Conservation (phyloP, 2,113 vertebrate genomes). For the Deroptyus accipitrinus region DNA sequence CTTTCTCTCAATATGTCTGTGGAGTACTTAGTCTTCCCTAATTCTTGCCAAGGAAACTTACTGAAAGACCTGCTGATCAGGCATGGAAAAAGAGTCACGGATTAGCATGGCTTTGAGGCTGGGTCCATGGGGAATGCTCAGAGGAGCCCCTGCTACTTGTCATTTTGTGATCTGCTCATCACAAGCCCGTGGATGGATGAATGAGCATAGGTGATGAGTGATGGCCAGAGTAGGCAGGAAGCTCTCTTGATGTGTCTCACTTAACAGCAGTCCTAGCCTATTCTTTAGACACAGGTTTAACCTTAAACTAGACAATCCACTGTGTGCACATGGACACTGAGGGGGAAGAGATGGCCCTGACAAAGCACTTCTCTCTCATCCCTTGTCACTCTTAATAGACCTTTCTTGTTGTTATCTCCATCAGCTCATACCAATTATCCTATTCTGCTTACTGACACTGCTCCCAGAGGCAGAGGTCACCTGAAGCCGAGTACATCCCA, state of each 20-base stretch:
- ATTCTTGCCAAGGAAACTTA: neutral
- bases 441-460: neutral
- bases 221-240: neutral
- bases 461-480: constrained; percentile 6
- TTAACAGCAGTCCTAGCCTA: neutral
- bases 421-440: neutral
- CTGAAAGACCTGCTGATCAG: neutral
- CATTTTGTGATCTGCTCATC: neutral
- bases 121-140: neutral
- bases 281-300: neutral
- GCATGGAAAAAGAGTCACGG: neutral
- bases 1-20: neutral
- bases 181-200: neutral
- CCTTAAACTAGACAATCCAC: neutral
- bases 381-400: neutral
- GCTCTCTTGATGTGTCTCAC: neutral
- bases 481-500: neutral
- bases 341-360: neutral
- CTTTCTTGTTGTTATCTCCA: neutral
- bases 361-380: neutral
- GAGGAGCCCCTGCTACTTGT: fast-evolving
- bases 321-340: neutral
- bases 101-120: neutral
- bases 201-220: fast-evolving
- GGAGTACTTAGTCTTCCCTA: neutral